Evolutionary conservation across 2,888 invertebrate species (phyloP), one percentile per base, ranked within the genome.

Genomic region (Disparrhopalites patrizii): DNA sequence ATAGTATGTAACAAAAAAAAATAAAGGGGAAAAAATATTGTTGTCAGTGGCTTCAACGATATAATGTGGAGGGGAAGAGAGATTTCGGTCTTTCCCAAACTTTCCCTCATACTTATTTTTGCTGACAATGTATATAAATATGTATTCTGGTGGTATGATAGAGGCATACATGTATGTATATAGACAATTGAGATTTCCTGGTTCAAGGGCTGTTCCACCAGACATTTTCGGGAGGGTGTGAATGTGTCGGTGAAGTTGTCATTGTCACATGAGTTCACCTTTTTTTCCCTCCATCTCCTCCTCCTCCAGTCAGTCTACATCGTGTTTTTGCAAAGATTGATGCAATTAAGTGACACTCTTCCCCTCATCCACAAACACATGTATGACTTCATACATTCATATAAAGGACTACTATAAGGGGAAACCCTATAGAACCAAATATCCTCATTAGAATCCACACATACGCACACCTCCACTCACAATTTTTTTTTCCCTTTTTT

Each of bases 291-390:
- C 54, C 57, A 23, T 55, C 38, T 15, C 28, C 38, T 55, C 55
- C 52, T 20, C 31, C 40, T 43, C 15, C 51, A 67, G 70, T 68
- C 70, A 72, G 64, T 64, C 64, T 57, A 62, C 66, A 66, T 66
- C 73, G 73, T 73, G 73, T 71, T 73, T 73, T 72, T 69, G 70
- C 70, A 70, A 67, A 72, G 71, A 73, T 73, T 73, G 73, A 72
- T 71, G 72, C 73, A 73, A 73, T 73, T 73, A 73, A 65, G 65
- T 43, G 18, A 3, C 36, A 33, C 43, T 47, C 30, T 20, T 31
- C 65, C 50, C 65, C 64, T 51, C 52, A n/a, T 15, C 27, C 50
- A 38, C 8, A 30, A 33, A 20, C 31, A 47, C 50, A 52, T 20
- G 20, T 20, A 40, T 20, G 20, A n/a, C n/a, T n/a, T n/a, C n/a